Conservation (phyloP, 2,888 invertebrate species). For the Dimorphilus gyrociliatus region DNA sequence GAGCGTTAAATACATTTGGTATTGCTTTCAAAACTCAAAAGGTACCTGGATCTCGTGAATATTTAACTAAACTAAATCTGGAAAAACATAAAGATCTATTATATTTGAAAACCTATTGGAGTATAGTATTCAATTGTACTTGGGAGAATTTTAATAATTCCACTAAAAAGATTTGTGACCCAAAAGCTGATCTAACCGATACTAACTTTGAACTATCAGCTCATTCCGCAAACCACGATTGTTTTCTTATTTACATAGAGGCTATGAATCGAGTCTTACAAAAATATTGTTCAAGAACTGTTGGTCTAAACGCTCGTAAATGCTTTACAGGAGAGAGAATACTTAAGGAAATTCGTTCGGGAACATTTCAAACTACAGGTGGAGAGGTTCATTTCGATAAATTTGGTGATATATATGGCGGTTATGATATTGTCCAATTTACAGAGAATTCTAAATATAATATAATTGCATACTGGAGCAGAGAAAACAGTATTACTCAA, state of each 20-base stretch:
- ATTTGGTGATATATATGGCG: constrained; percentile 16
- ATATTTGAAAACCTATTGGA: too few species aligned
- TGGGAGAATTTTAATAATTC: too few species aligned
- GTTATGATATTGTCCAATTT: constrained; percentile 16
- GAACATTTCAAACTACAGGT: constrained; percentile 14
- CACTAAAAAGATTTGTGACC: too few species aligned
- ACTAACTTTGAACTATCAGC: too few species aligned
- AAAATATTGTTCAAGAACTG: constrained; percentile 12
- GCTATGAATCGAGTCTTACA: constrained; percentile 14
- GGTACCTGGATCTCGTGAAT: too few species aligned
- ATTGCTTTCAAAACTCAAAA: too few species aligned
- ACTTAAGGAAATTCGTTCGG: constrained; percentile 12
- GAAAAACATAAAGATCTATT: too few species aligned
- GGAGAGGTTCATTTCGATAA: constrained; percentile 18
- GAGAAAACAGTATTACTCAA: background rate
- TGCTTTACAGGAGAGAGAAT: constrained; percentile 15
- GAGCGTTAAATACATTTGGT: too few species aligned
- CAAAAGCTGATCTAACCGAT: too few species aligned
- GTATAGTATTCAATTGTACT: too few species aligned
- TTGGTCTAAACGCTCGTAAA: constrained; percentile 6
- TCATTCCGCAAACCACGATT: too few species aligned
- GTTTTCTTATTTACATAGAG: constrained; percentile 15
- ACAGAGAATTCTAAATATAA: constrained; percentile 2
- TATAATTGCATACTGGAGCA: constrained; percentile 3
- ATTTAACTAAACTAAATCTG: too few species aligned